Base-by-base conservation (phyloP, 2,113 vertebrate genomes). In the Struthio camelus region DNA sequence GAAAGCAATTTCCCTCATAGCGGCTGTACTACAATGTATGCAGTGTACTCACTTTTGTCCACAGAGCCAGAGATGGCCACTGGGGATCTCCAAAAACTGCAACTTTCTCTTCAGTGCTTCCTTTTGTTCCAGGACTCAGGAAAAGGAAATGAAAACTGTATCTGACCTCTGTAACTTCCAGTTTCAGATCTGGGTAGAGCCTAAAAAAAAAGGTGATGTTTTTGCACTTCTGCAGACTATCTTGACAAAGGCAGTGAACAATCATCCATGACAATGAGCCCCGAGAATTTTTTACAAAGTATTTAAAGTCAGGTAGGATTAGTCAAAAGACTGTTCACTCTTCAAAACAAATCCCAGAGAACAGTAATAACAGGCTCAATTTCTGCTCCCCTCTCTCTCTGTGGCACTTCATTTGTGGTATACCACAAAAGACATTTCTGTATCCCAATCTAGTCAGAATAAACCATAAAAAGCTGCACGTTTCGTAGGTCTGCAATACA, bases 401-500 rank as follows among this genome's bases (percentile, higher is more conserved):
- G 65, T 3, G 1, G 34, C 32, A 56, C 38, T 91, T 85, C 11
- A 44, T 23, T 89, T 89, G 86, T 87, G 80, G 70, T 81, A 69
- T 27, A 87, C 84, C 70, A 85, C 73, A 91, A 69, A 93, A 85
- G 53, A 76, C 53, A 46, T 84, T 86, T 94, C 76, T 93, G 40
- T 51, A 72, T 92, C 40, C 15, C 23, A 61, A 56, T 87, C 56
- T 79, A 11, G 72, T 85, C 59, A 87, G 19, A 84, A 94, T 38
- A 89, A 95, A 87, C 36, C 69, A 91, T 59, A 89, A 89, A 89
- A 80, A 48, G 19, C 9, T 71, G 50, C 59, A 86, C 25, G 95
- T 91, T 94, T 94, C 48, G 36, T 40, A 61, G 51, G 22, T 18
- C 46, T 85, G 40, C 62, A 72, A 69, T 23, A 72, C 5, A 80